Conservation (phyloP, 2,797 vertebrate genomes). For the Dendrocincla tyrannina region DNA sequence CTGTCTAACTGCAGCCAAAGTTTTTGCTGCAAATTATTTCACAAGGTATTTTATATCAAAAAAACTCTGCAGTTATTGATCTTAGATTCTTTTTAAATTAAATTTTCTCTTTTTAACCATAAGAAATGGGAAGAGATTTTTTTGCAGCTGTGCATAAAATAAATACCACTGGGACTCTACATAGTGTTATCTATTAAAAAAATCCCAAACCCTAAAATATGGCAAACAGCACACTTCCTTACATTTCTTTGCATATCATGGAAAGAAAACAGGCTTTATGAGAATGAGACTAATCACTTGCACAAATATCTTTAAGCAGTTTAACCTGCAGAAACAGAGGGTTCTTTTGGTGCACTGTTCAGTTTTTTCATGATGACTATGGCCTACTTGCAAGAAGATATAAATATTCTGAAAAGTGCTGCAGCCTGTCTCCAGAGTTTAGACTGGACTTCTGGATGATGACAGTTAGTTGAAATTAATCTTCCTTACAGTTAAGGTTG, state of each 20-base stretch:
- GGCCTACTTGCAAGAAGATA: neutral
- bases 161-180: neutral
- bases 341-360: neutral
- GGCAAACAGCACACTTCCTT: neutral
- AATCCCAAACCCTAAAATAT: accelerated
- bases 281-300: neutral
- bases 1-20: neutral
- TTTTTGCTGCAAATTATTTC: neutral
- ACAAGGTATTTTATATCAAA: neutral
- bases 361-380: neutral
- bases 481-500: neutral
- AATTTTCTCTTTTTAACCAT: neutral
- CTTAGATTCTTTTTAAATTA: neutral
- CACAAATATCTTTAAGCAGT: neutral
- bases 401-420: neutral
- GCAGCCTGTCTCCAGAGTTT: neutral
- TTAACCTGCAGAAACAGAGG: neutral
- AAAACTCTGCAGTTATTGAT: neutral
- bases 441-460: neutral
- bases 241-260: neutral
- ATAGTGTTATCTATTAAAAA: neutral
- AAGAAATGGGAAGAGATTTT: neutral
- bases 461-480: neutral
- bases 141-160: neutral
- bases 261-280: neutral